phyloP scores from a whole-genome alignment of 2,113 vertebrate genomes.

The Istiophorus platypterus region DNA sequence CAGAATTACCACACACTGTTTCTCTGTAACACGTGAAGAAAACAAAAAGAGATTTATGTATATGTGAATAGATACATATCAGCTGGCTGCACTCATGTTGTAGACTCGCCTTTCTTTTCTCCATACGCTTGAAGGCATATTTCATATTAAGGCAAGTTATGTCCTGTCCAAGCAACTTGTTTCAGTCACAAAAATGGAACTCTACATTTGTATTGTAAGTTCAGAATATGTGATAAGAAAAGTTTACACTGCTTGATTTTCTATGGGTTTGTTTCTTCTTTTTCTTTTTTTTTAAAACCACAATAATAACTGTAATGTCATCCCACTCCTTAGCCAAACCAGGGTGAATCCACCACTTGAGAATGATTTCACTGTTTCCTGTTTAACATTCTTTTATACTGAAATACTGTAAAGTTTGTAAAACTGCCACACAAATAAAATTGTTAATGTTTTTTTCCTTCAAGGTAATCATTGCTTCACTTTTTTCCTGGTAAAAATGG shows the following conservation, averaged over 20 bases:
- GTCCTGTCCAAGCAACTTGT: too few relatives aligned
- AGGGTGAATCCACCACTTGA: not conserved
- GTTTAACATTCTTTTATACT: conserved; percentile 13
- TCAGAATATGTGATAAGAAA: not conserved
- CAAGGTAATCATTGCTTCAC: not conserved
- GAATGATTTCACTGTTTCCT: not conserved
- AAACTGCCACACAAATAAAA: conserved; percentile 12
- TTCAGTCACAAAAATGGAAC: too few relatives aligned
- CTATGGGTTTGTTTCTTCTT: not conserved
- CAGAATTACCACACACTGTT: not conserved
- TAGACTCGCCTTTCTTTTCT: conserved; percentile 20
- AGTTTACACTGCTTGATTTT: not conserved
- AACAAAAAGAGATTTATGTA: not conserved
- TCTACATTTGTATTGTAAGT: not conserved
- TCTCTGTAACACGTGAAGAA: not conserved
- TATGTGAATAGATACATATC: not conserved
- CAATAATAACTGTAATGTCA: not conserved
- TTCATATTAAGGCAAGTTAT: conserved; percentile 37
- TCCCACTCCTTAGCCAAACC: not conserved
- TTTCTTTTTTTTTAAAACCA: not conserved
- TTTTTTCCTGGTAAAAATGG: not conserved
- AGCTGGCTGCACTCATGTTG: not conserved
- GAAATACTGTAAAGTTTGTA: not conserved
- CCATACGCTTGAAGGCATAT: not conserved
- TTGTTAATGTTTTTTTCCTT: not conserved